A percentile compares a stretch with the other conserved stretches of the same genome.
Evolutionary conservation across 2,888 invertebrate genomes (phyloP).

Genomic region (Cylindroiulus punctatus): DNA sequence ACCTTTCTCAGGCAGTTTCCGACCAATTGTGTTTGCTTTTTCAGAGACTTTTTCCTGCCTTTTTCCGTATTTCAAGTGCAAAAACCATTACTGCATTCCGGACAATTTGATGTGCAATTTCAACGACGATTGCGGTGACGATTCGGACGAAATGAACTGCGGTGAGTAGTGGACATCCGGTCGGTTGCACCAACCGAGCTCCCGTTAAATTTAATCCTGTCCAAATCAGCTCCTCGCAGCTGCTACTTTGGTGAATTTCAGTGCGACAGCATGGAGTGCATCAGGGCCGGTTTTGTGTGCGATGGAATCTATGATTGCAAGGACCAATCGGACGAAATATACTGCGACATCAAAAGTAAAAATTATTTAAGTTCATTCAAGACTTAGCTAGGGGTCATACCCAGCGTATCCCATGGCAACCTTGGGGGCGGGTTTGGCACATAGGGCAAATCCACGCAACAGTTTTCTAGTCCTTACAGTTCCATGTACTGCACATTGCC

Average conservation of each 20-base stretch:
- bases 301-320: constrained; percentile 64
- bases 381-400: no score
- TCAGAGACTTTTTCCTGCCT: constrained; percentile 67
- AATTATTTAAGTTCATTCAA: not conserved
- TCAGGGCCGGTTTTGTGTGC: constrained; percentile 66
- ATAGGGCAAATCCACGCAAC: no score
- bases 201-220: not conserved
- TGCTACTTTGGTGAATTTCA: constrained; percentile 67
- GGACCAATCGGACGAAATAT: constrained; percentile 63
- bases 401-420: no score
- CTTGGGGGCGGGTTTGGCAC: no score
- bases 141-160: constrained; percentile 66
- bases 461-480: no score
- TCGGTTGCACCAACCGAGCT: not conserved
- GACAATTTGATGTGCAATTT: constrained; percentile 65
- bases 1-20: no score
- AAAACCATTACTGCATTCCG: constrained; percentile 68
- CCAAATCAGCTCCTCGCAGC: constrained; percentile 63
- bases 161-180: constrained; percentile 62
- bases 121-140: constrained; percentile 66
- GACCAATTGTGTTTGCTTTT: not conserved
- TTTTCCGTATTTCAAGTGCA: constrained; percentile 68
- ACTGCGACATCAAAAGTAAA: constrained; percentile 60
- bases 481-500: no score
- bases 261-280: constrained; percentile 68